These are phyloP conservation scores for Drosophila dives DNA, from an alignment of 2,888 invertebrate species.

Conservation along the genomic window DNA sequence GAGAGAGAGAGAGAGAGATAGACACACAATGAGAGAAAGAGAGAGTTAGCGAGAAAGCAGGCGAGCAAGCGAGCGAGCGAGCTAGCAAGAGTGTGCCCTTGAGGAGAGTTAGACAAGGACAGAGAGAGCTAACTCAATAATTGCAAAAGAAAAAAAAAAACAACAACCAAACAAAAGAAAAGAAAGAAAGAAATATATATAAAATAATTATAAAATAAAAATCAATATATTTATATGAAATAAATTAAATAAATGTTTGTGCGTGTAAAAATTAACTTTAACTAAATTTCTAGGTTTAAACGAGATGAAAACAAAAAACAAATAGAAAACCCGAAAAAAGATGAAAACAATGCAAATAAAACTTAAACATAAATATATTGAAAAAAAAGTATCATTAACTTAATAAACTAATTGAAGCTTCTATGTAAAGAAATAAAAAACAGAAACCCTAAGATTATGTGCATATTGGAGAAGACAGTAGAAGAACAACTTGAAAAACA, in stretches of 20 bases:
- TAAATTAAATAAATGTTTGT: conserved; percentile 80
- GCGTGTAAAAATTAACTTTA: conserved; percentile 81
- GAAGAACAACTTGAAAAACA: conserved; percentile 38
- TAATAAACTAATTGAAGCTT: conserved; percentile 80
- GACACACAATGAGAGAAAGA: conserved; percentile 5
- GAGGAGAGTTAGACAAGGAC: conserved; percentile 16
- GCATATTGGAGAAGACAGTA: conserved; percentile 48
- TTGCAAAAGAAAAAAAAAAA: conserved; percentile 42
- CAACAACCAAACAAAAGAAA: conserved; percentile 22
- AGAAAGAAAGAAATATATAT: conserved; percentile 24
- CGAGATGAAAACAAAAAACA: conserved; percentile 7
- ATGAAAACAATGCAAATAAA: conserved; percentile 34
- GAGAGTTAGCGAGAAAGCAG: conserved; percentile 24
- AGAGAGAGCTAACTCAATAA: conserved; percentile 52
- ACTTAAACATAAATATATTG: conserved; percentile 67
- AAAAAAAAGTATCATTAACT: conserved; percentile 76
- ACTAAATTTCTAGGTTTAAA: conserved; percentile 77
- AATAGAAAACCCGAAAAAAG: conserved; percentile 1
- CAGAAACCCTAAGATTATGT: conserved; percentile 53
- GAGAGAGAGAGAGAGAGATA: conserved; percentile 17
- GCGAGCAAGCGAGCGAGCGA: conserved; percentile 32
- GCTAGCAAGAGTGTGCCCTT: conserved; percentile 29
- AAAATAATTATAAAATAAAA: conserved; percentile 37
- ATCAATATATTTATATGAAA: conserved; percentile 74
- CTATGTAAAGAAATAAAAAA: conserved; percentile 80